Base-by-base conservation (phyloP, 2,113 vertebrate genomes). In the Chaetodon auriga region DNA sequence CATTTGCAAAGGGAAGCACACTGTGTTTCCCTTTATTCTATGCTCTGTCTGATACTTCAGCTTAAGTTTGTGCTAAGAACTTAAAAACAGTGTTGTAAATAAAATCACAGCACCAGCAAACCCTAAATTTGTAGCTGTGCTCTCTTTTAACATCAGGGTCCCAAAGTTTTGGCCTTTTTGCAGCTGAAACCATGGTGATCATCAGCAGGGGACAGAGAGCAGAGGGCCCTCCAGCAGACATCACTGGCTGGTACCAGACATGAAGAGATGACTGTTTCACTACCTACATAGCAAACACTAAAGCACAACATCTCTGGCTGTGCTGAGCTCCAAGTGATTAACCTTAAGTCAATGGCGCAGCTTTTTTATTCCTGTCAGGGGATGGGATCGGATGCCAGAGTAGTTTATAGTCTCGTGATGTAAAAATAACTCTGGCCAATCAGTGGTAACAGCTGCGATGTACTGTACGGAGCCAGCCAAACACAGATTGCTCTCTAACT, bases 361-460 rank as follows among this genome's bases (percentile, higher is more conserved):
- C 68, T 72, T 79, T 68, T 77, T 83, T 74, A 74, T 85, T 85
- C 70, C 82, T 60, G 66, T 87, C 84, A 57, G 76, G 49, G 72
- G 85, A 81, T 58, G 64, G 76, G 81, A 87, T 89, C 7, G 58
- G 83, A 86, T 87, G 84, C 77, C 80, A 43, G 75, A 70, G 77
- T 84, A 68, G 72, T 91, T 92, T 85, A 83, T 75, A 80, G 82
- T 85, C 71, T 77, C 6, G 45, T 83, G 90, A 87, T 94, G 88
- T 92, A 93, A 93, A 94, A 94, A 93, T 92, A 95, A 91, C 91
- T 86, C 85, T 43, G 76, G 75, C 76, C 88, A 92, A 91, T 92
- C 87, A 90, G 64, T 80, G 87, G 79, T 57, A 89, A 90, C 93
- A 94, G 93, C 93, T 93, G 94, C 79, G 25, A 73, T 84, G 85